Evolutionary conservation across 2,113 vertebrate species (phyloP).

Genomic region (Mustela lutreola): DNA sequence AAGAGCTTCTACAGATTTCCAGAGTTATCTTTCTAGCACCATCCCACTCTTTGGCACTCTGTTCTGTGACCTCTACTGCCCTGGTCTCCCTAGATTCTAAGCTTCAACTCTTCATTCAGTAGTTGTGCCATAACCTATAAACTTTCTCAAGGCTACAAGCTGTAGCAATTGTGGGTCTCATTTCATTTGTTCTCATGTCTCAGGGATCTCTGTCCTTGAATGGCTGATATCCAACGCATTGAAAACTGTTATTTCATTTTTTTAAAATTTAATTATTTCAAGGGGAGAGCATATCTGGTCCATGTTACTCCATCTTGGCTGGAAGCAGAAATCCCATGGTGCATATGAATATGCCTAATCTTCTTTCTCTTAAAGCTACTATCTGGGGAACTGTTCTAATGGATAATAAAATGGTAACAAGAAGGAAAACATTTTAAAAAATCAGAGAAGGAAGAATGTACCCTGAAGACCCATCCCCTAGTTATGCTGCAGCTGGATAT

Average conservation of each 20-base stretch:
- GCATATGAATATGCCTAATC: background rate
- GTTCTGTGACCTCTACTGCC: background rate
- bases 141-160: background rate
- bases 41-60: background rate
- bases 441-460: background rate
- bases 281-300: background rate
- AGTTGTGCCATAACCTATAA: background rate
- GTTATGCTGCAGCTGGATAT: background rate
- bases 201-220: conserved; percentile 1
- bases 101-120: background rate
- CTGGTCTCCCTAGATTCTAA: background rate
- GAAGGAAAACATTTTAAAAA: background rate
- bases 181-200: background rate
- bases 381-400: conserved; percentile 36
- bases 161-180: background rate
- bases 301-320: conserved; percentile 30
- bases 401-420: conserved; percentile 43
- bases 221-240: background rate
- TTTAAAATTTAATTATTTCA: background rate
- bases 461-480: background rate
- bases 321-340: conserved; percentile 38
- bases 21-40: background rate
- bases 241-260: background rate
- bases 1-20: background rate
- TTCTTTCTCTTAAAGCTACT: conserved; percentile 34